Evolutionary conservation across 2,797 vertebrate species (phyloP).

Genomic region (Sebastes diaconus): DNA sequence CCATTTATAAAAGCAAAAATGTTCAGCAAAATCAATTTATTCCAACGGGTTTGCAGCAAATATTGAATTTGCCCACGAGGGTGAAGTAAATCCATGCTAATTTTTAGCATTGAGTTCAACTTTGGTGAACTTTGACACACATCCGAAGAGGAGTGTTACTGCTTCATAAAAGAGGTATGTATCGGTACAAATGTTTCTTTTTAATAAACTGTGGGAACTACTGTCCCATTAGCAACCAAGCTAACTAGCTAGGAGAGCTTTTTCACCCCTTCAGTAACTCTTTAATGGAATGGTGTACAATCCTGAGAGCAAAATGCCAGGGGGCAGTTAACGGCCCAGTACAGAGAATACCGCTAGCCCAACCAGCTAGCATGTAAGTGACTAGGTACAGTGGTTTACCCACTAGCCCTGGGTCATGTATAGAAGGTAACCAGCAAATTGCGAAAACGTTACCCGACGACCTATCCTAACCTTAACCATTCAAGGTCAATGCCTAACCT

Average conservation of each 20-base stretch:
- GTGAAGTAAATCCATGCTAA: not conserved
- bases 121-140: not conserved
- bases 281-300: not conserved
- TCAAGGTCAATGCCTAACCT: too few species aligned
- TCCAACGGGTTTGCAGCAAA: fast-evolving
- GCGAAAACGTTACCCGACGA: not conserved
- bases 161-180: not conserved
- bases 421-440: too few species aligned
- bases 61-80: not conserved
- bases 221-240: not conserved
- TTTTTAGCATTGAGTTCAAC: not conserved
- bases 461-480: too few species aligned
- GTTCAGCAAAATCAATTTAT: not conserved
- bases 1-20: not conserved
- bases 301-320: not conserved
- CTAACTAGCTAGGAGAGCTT: not conserved
- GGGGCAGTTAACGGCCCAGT: not conserved
- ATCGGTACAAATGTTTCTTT: not conserved
- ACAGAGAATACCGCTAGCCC: not conserved
- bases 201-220: not conserved
- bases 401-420: too few species aligned
- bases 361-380: not conserved
- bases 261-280: not conserved
- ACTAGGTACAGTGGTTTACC: not conserved
- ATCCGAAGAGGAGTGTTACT: not conserved